Conservation (phyloP, 2,797 vertebrate species). For the Acropternis orthonyx region DNA sequence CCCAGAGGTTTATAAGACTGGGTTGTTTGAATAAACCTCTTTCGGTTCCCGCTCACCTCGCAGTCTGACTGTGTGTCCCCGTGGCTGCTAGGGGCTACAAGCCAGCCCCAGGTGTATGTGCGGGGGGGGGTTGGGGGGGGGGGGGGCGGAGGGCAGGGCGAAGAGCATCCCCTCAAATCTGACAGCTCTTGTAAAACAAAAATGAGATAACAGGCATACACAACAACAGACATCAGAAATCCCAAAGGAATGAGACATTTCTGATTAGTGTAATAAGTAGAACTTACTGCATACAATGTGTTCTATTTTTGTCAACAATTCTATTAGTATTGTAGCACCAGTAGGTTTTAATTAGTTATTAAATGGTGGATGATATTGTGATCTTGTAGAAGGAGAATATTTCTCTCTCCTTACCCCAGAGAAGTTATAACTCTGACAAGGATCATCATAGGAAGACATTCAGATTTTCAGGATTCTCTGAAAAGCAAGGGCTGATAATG, state of each 20-base stretch:
- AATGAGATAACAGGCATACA: background rate
- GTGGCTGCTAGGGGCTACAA: too few relatives aligned
- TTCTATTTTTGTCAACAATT: background rate
- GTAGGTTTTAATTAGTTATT: background rate
- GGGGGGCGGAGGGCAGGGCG: too few relatives aligned
- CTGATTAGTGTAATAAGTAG: background rate
- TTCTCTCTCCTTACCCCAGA: background rate
- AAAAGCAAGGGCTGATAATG: background rate
- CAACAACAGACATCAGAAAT: background rate
- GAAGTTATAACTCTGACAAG: background rate
- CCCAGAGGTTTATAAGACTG: too few relatives aligned
- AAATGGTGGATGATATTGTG: background rate
- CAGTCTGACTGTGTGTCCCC: too few relatives aligned
- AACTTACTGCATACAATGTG: background rate
- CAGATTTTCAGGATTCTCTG: background rate
- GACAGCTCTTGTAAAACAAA: background rate
- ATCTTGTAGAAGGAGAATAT: background rate
- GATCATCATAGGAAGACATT: background rate
- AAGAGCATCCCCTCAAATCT: too few relatives aligned
- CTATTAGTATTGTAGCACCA: background rate
- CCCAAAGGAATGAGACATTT: background rate
- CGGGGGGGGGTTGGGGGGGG: too few relatives aligned
- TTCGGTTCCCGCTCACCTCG: too few relatives aligned
- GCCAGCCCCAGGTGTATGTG: too few relatives aligned
- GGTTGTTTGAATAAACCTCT: too few relatives aligned